phyloP scores from a whole-genome alignment of 2,888 invertebrate species.

The Cephus runcator region DNA sequence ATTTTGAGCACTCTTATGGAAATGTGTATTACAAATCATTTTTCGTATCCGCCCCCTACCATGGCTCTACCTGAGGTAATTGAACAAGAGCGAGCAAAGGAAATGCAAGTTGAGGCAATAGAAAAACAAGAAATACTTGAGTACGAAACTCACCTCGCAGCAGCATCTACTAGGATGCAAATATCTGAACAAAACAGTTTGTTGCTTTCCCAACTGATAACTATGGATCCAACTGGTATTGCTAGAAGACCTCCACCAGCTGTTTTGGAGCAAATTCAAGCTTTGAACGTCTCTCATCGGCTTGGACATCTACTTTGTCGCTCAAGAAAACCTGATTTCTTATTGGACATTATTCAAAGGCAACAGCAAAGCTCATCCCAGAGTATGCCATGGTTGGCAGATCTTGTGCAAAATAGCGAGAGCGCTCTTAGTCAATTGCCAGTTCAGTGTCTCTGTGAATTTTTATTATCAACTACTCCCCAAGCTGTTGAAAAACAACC shows the following conservation, averaged over 20 bases:
- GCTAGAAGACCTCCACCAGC: conserved; percentile 83
- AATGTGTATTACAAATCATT: conserved; percentile 93
- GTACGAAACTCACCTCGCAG: conserved; percentile 93
- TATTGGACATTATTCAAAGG: conserved; percentile 91
- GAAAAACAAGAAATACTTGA: conserved; percentile 85
- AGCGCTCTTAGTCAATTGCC: conserved; percentile 89
- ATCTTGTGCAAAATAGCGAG: conserved; percentile 91
- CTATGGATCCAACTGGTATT: conserved; percentile 86
- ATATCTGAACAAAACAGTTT: conserved; percentile 92
- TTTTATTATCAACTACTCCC: conserved; percentile 77
- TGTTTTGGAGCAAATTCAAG: conserved; percentile 82
- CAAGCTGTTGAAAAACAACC: conserved; percentile 75
- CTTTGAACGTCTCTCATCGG: conserved; percentile 80
- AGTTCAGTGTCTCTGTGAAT: conserved; percentile 98
- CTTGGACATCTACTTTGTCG: conserved; percentile 90
- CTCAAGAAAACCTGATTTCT: conserved; percentile 89
- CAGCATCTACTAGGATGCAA: conserved; percentile 86
- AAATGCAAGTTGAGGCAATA: conserved; percentile 75
- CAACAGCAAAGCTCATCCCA: conserved; percentile 84
- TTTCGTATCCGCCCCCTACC: conserved; percentile 78
- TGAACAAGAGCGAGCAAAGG: conserved; percentile 73
- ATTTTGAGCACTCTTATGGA: conserved; percentile 92
- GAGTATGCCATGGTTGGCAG: conserved; percentile 97
- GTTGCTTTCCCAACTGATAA: conserved; percentile 84
- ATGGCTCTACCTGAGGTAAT: conserved; percentile 70